Conservation (phyloP, 2,797 vertebrate genomes). For the Fistularia commersonii region DNA sequence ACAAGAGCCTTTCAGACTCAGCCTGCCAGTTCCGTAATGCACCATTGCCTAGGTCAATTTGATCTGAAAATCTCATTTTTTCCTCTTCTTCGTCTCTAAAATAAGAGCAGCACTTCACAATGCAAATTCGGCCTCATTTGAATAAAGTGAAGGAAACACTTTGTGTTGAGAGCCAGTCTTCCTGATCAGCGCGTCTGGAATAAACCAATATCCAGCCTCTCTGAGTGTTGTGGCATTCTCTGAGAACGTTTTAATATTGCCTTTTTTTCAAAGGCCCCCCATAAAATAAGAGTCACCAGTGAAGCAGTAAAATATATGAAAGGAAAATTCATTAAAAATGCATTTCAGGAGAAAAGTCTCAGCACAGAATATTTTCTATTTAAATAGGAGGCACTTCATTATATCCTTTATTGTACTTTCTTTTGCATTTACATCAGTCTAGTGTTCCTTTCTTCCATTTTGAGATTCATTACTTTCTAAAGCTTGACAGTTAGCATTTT, state of each 20-base stretch:
- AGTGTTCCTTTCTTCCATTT: slow-evolving; percentile 98
- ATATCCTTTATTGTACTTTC: slow-evolving; percentile 99
- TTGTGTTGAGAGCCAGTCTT: slow-evolving; percentile 99
- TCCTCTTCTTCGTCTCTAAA: slow-evolving; percentile 87
- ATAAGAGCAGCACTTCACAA: slow-evolving; percentile 99
- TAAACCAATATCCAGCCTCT: slow-evolving; percentile 99
- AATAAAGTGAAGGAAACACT: slow-evolving; percentile 99
- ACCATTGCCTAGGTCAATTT: slow-evolving; percentile 99
- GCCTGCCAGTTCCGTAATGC: slow-evolving; percentile 99
- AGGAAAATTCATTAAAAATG: slow-evolving; percentile 99
- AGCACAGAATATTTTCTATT: slow-evolving; percentile 99
- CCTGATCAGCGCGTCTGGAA: slow-evolving; percentile 99
- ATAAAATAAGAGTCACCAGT: slow-evolving; percentile 98
- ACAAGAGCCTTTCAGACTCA: slow-evolving; percentile 96
- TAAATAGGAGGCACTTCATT: slow-evolving; percentile 99
- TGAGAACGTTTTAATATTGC: slow-evolving; percentile 93
- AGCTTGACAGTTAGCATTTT: slow-evolving; percentile 79
- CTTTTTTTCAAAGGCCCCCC: slow-evolving; percentile 84
- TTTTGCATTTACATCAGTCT: slow-evolving; percentile 98
- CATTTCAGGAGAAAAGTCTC: slow-evolving; percentile 99
- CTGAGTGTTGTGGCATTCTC: slow-evolving; percentile 99
- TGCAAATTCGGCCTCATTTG: slow-evolving; percentile 99
- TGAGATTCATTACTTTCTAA: slow-evolving; percentile 98
- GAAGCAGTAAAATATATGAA: slow-evolving; percentile 97
- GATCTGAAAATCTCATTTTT: slow-evolving; percentile 99